Base-by-base conservation (phyloP, 2,888 invertebrate genomes). In the Ornithoptera priamus region DNA sequence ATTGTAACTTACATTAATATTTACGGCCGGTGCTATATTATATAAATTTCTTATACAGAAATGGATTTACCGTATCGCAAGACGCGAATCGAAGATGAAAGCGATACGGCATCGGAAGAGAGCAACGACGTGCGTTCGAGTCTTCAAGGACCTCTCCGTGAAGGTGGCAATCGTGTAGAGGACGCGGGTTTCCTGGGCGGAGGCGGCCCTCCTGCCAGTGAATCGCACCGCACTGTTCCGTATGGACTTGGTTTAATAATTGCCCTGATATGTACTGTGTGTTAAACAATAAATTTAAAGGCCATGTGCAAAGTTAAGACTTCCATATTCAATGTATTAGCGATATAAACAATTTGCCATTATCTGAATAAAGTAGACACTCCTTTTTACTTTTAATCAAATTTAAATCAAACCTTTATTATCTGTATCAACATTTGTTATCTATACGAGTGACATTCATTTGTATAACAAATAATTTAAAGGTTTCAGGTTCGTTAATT, bases 61-160 rank as follows among this genome's bases (percentile, higher is more conserved):
- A 94, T 94, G 94, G 94, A 94, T 82, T 85, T 94, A 59, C 94
- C 94, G 69, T 91, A 94, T 75, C 87, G 91, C 72, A 93, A 94
- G 77, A 86, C 90, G 36, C 87, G 89, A 42, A 85, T 91, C 62
- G 93, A 93, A 60, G 93, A 93, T 62, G 87, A 92, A 68, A 80
- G 81, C 39, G 86, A 88, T 72, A 82, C 86, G 59, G 79, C 86
- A 50, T 76, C 85, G 36, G 92, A 92, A 72, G 91, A 91, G 75
- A 89, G 89, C 71, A 93, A 93, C 72, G 91, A 93, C 73, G 92
- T 95, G 76, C 94, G 95, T 70, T 94, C 94, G 78, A 94, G 95
- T 75, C 94, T 94, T 74, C 95, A 95, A 79, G 95, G 95, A 61
- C 94, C 95, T 2, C 88, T 95, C 53, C 91, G 95, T 73, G 95